Evolutionary conservation across 1,140 invertebrate genomes (phyloP), one percentile per base, ranked within the genome.

Genomic region (Plodia interpunctella): DNA sequence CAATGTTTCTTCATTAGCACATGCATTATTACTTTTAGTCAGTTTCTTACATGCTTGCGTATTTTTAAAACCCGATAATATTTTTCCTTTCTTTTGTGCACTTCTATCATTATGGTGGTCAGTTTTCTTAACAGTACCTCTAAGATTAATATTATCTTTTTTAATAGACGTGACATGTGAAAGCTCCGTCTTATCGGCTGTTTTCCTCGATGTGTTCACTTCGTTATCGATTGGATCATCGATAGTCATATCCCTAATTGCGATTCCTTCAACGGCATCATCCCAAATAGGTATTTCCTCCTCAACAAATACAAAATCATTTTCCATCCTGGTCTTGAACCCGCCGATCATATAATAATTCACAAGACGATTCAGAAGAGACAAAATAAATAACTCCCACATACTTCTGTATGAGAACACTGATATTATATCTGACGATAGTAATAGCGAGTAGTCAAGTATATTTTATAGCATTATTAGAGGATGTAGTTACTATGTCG

Each of bases 221-320:
- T 44, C 38, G 4, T 44, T n/a, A 17, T 10, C 13, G 13, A 15
- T 15, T 15, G 21, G 2, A 6, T 25, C 21, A 25, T 44, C 38
- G 2, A 11, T 4, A 8, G 51, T 20, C 21, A 3, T 8, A 25
- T 53, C 13, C 9, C 38, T 52, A 1, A 56, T 59, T 19, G 52
- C 57, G 13, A 11, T 49, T 5, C 50, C 57, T n/a, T 66, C 64
- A 13, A 51, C 44, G 5, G 25, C 28, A 10, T 60, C 35, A 5
- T 17, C 35, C 21, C 11, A 28, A 32, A 49, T 13, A n/a, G 44
- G 21, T 8, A 13, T 11, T 3, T 30, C 11, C 13, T 25, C 25
- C 13, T 25, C 25, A 10, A 57, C 56, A n/a, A 49, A 9, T 15
- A 57, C 56, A 11, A 15, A 57, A 9, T 28, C 44, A 10, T 57